Conservation (phyloP, 2,888 invertebrate genomes). For the Temnothorax unifasciatus region DNA sequence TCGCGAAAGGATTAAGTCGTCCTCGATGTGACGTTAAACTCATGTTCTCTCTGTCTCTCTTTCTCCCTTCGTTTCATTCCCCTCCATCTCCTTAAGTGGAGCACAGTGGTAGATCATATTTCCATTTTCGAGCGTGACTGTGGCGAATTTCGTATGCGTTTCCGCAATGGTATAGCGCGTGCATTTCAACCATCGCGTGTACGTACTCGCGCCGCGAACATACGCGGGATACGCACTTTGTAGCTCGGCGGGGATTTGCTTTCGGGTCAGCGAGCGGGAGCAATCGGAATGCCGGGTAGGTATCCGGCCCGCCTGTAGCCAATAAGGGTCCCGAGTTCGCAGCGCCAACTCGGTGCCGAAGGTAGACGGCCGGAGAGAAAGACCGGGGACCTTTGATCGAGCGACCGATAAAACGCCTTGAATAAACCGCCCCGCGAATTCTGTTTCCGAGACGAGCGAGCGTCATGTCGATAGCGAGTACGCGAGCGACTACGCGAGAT, state of each 20-base stretch:
- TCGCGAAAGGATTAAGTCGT: constrained; percentile 29
- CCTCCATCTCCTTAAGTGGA: not conserved
- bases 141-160: constrained; percentile 22
- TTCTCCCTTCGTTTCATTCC: not conserved
- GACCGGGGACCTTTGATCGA: constrained; percentile 56
- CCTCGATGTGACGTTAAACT: constrained; percentile 12
- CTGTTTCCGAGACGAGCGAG: constrained; percentile 37
- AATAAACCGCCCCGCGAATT: constrained; percentile 52
- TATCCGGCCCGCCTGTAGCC: constrained; percentile 53
- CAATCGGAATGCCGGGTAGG: constrained; percentile 65
- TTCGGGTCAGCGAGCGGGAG: constrained; percentile 62
- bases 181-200: constrained; percentile 30
- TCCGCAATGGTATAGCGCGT: not conserved
- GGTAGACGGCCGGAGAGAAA: constrained; percentile 30
- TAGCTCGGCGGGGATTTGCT: constrained; percentile 55
- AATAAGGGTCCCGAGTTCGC: constrained; percentile 54
- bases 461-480: constrained; percentile 14
- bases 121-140: constrained; percentile 41
- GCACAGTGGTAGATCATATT: not conserved
- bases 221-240: constrained; percentile 46
- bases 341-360: constrained; percentile 24
- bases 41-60: not conserved
- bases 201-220: constrained; percentile 26
- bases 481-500: constrained; percentile 30
- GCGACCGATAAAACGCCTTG: constrained; percentile 59